Percentiles rank a stretch among this genome's conserved stretches.
Conservation (phyloP, 2,797 vertebrate genomes). For the Anguilla pacifica region DNA sequence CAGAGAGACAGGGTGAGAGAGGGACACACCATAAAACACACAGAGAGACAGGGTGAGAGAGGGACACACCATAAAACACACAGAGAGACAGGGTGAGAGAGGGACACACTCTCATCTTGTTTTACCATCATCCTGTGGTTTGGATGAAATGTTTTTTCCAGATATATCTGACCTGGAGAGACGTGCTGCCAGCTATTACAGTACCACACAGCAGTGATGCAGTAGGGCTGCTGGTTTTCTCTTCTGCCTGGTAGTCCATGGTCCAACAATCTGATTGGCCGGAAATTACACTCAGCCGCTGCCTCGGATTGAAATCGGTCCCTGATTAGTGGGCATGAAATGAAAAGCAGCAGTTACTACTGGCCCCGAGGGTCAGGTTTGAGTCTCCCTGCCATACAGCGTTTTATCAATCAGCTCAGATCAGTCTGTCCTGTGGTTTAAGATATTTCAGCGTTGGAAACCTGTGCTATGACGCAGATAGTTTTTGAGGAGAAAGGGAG, state of each 20-base stretch:
- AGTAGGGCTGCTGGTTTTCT: too few relatives aligned
- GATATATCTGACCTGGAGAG: too few relatives aligned
- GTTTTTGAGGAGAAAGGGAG: neutral
- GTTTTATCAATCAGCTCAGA: neutral
- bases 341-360: too few relatives aligned
- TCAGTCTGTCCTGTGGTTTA: neutral
- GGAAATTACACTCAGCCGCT: too few relatives aligned
- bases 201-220: too few relatives aligned
- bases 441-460: neutral
- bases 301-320: too few relatives aligned
- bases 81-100: slow-evolving; percentile 82
- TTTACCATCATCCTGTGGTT: neutral
- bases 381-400: neutral
- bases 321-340: too few relatives aligned
- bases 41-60: slow-evolving; percentile 82
- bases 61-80: slow-evolving; percentile 41
- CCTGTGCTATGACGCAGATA: neutral
- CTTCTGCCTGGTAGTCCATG: too few relatives aligned
- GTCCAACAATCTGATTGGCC: too few relatives aligned
- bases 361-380: too few relatives aligned
- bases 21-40: slow-evolving; percentile 40
- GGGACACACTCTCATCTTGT: neutral
- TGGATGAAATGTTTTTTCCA: neutral
- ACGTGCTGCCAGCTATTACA: neutral
- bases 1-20: slow-evolving; percentile 82